Percentiles rank a stretch among this genome's conserved stretches.
Evolutionary conservation across 2,888 invertebrate species (phyloP).

Genomic region (Ferrisia virgata): DNA sequence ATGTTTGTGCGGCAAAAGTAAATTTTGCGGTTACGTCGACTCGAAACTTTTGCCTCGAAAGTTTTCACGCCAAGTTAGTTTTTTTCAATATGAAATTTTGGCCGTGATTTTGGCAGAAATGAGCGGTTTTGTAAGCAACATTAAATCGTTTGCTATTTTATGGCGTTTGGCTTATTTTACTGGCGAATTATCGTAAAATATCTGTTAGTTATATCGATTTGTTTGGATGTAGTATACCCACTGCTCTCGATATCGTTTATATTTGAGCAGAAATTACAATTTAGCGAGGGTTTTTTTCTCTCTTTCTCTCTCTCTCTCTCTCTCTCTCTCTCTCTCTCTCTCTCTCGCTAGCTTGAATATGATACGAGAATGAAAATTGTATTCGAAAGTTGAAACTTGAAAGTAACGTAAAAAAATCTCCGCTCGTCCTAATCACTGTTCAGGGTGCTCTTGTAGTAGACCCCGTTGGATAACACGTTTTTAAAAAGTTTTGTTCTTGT

Average conservation of each 20-base stretch:
- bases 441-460: too few relatives aligned
- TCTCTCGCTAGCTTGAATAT: too few relatives aligned
- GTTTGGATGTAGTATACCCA: background rate
- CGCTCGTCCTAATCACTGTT: too few relatives aligned
- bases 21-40: background rate
- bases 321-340: too few relatives aligned
- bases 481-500: too few relatives aligned
- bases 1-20: background rate
- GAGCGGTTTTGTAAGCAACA: background rate
- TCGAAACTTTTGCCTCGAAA: background rate
- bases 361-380: too few relatives aligned
- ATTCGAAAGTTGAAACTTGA: too few relatives aligned
- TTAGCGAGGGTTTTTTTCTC: too few relatives aligned
- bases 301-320: too few relatives aligned
- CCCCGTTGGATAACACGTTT: too few relatives aligned
- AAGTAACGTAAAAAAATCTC: too few relatives aligned
- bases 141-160: background rate
- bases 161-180: background rate
- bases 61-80: background rate
- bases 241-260: background rate
- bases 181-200: background rate
- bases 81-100: background rate
- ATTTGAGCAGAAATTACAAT: too few relatives aligned
- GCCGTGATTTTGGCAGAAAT: background rate
- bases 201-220: background rate